Evolutionary conservation across 2,797 vertebrate genomes (phyloP), one percentile per base, ranked within the genome.

Genomic region (Semaprochilodus insignis): DNA sequence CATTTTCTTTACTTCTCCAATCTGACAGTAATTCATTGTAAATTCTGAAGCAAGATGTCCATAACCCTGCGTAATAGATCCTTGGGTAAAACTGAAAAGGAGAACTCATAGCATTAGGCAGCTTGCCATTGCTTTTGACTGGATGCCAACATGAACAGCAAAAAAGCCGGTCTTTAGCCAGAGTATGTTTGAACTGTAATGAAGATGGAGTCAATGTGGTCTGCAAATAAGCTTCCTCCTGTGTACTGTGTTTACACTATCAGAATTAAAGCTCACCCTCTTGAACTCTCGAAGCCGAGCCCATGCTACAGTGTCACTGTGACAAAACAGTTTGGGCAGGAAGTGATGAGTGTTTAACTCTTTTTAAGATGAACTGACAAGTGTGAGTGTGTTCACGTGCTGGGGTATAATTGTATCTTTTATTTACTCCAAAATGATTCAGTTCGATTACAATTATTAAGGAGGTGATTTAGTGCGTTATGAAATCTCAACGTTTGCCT

Each of bases 1-100:
- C 84, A 69, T 40, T 90, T 87, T 89, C 74, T 80, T 66, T 77
- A 65, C 76, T 84, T 84, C 83, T 84, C 79, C 74, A 80, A 52
- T 77, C 82, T 51, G 76, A 83, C 60, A 79, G 21, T 83, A 25
- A 77, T 77, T 80, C 51, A 71, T 67, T 73, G 76, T 80, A 74
- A 36, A 65, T 85, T 60, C 62, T 73, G 76, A 80, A 76, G 25
- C 40, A 63, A n/a, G 15, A n/a, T n/a, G 17, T 78, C 60, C 52
- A 48, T 34, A 78, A 83, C 55, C 34, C 55, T 55, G 69, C 65
- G 13, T 65, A 74, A 77, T 74, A 65, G 70, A 82, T 63, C n/a
- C 55, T 76, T 27, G 67, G 59, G 36, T 84, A 71, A 80, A 73
- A 34, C 40, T 63, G 23, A 73, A 74, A 60, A 77, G 81, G 67